These are phyloP conservation scores for Pollachius pollachius DNA, from an alignment of 2,113 vertebrate species.

Conservation along the genomic window DNA sequence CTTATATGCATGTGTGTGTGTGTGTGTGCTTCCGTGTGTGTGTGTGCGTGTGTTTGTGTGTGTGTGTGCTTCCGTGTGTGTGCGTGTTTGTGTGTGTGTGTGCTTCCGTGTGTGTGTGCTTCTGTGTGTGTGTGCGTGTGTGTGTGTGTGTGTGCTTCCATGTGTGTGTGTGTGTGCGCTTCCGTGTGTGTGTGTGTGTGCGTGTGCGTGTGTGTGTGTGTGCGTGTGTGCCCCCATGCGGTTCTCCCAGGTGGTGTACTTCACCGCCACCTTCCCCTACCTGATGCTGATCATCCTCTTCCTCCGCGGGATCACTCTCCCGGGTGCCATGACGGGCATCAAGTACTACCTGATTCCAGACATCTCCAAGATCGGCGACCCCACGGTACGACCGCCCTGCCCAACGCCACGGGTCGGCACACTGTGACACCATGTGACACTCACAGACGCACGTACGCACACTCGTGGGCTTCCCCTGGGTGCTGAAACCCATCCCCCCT, in stretches of 20 bases:
- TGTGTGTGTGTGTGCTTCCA: not conserved
- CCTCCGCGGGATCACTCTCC: constrained; percentile 72
- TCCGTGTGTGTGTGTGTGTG: not conserved
- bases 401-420: not conserved
- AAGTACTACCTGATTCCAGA: constrained; percentile 66
- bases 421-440: not conserved
- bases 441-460: not conserved
- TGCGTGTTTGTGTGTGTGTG: too few species aligned
- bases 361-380: constrained; percentile 38
- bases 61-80: too few species aligned
- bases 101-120: not conserved
- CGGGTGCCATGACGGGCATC: constrained; percentile 67
- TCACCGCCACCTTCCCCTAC: constrained; percentile 76
- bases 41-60: not conserved
- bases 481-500: too few species aligned
- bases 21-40: not conserved
- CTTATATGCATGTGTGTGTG: not conserved
- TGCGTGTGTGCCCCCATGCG: constrained; percentile 14
- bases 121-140: constrained; percentile 1
- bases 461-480: too few species aligned
- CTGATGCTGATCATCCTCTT: constrained; percentile 74
- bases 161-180: too few species aligned
- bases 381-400: constrained; percentile 42
- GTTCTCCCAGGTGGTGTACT: constrained; percentile 70
- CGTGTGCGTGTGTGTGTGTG: not conserved